Evolutionary conservation across 2,888 invertebrate species (phyloP).

Genomic region (Xestia sexstrigata): DNA sequence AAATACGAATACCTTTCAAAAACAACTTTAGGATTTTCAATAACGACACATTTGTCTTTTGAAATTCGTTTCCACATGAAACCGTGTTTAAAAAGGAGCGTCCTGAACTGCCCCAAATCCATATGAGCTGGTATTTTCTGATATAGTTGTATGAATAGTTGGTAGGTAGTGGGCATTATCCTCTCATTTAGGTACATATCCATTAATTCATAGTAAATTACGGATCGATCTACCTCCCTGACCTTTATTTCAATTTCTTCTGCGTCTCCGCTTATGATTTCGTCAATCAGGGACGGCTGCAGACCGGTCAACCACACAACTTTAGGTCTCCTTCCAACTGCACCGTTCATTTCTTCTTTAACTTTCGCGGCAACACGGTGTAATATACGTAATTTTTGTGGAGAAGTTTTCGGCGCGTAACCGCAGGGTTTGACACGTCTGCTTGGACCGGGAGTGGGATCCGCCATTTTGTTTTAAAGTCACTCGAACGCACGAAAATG

Average conservation of each 20-base stretch:
- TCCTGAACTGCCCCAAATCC: slow-evolving; percentile 71
- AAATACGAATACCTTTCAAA: slow-evolving; percentile 74
- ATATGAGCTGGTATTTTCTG: slow-evolving; percentile 64
- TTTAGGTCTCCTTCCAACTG: neutral
- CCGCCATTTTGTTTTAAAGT: slow-evolving; percentile 40
- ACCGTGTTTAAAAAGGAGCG: slow-evolving; percentile 69
- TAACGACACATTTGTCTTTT: slow-evolving; percentile 58
- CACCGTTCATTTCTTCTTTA: neutral
- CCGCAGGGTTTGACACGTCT: neutral
- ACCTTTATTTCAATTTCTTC: slow-evolving; percentile 17
- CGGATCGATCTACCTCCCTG: slow-evolving; percentile 61
- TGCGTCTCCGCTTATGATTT: neutral
- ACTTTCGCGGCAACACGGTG: slow-evolving; percentile 44
- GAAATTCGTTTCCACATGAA: slow-evolving; percentile 71
- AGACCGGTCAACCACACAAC: slow-evolving; percentile 57
- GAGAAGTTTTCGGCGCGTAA: slow-evolving; percentile 16
- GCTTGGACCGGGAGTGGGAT: slow-evolving; percentile 19
- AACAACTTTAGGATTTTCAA: slow-evolving; percentile 72
- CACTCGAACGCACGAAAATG: neutral
- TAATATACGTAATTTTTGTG: slow-evolving; percentile 41
- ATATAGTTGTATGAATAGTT: slow-evolving; percentile 63
- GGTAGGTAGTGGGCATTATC: slow-evolving; percentile 66
- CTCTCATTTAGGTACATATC: slow-evolving; percentile 58
- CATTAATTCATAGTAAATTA: slow-evolving; percentile 63
- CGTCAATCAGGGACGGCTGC: slow-evolving; percentile 25